A percentile compares a stretch with the other conserved stretches of the same genome.
Evolutionary conservation across 2,888 invertebrate species (phyloP).

Genomic region (Drosophila quinaria): DNA sequence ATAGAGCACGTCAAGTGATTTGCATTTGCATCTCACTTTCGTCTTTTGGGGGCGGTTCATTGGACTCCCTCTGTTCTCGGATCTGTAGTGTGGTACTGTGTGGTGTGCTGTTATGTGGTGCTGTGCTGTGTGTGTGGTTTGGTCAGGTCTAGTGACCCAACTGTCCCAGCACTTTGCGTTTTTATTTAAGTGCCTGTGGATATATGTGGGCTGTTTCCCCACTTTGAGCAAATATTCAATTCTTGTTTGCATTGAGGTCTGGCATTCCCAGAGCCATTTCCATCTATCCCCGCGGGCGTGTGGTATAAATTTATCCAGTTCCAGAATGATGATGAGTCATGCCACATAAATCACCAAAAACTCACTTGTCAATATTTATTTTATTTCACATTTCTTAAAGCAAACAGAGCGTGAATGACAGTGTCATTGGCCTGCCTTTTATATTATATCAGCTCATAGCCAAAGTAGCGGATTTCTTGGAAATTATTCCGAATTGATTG

Average conservation of each 20-base stretch:
- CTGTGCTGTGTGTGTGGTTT: slow-evolving; percentile 4
- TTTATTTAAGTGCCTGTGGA: slow-evolving; percentile 67
- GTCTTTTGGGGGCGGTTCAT: slow-evolving; percentile 46
- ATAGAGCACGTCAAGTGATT: slow-evolving; percentile 59
- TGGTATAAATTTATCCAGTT: slow-evolving; percentile 41
- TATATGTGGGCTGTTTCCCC: slow-evolving; percentile 43
- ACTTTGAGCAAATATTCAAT: slow-evolving; percentile 59
- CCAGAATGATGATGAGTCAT: slow-evolving; percentile 56
- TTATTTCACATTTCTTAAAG: slow-evolving; percentile 59
- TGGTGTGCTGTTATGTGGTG: background rate
- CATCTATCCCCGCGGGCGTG: background rate
- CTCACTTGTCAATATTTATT: slow-evolving; percentile 77
- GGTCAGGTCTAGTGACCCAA: slow-evolving; percentile 37
- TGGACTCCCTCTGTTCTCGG: slow-evolving; percentile 34
- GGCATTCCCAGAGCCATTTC: slow-evolving; percentile 26
- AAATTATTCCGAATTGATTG: background rate
- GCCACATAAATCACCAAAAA: slow-evolving; percentile 71
- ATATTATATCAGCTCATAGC: background rate
- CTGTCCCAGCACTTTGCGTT: slow-evolving; percentile 44
- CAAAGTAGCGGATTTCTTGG: background rate
- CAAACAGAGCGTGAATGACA: slow-evolving; percentile 53
- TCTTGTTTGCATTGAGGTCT: slow-evolving; percentile 68
- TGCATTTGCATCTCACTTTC: slow-evolving; percentile 63
- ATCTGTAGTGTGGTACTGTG: background rate
- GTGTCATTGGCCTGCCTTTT: slow-evolving; percentile 25